phyloP scores from a whole-genome alignment of 2,888 invertebrate species.

The Oscheius sp. region DNA sequence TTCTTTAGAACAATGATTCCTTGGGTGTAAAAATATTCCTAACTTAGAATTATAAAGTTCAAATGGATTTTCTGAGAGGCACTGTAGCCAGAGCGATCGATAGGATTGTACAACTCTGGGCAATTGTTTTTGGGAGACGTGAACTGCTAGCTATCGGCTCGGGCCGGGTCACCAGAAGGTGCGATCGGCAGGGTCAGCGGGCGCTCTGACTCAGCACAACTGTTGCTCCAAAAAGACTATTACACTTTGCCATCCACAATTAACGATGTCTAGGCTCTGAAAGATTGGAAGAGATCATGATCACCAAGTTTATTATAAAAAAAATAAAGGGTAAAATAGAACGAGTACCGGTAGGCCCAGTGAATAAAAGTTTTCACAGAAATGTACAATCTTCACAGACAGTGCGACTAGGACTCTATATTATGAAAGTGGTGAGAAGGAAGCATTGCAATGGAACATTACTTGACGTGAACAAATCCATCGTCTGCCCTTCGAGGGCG shows the following conservation, averaged over 20 bases:
- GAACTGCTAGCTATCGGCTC: slow-evolving; percentile 12
- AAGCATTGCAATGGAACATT: background rate
- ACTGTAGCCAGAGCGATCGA: too few species aligned
- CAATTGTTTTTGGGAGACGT: too few species aligned
- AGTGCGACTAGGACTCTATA: slow-evolving; percentile 8
- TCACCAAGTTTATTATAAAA: background rate
- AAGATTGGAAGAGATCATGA: background rate
- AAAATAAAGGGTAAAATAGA: background rate
- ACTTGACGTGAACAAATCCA: slow-evolving; percentile 21
- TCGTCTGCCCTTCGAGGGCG: slow-evolving; percentile 19
- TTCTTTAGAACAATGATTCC: too few species aligned
- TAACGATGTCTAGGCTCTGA: slow-evolving; percentile 1
- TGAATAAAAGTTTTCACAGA: background rate
- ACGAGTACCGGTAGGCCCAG: slow-evolving; percentile 18
- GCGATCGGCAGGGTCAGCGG: slow-evolving; percentile 16
- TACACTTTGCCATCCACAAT: slow-evolving; percentile 7
- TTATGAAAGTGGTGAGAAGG: slow-evolving; percentile 12
- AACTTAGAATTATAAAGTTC: too few species aligned
- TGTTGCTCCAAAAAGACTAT: slow-evolving; percentile 27
- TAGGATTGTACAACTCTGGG: too few species aligned
- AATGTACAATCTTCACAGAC: slow-evolving; percentile 8
- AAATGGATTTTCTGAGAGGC: too few species aligned
- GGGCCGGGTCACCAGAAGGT: slow-evolving; percentile 19
- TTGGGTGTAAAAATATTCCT: too few species aligned
- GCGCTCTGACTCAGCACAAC: slow-evolving; percentile 22